Conservation (phyloP, 2,888 invertebrate genomes). For the Hofmannophila pseudospretella region DNA sequence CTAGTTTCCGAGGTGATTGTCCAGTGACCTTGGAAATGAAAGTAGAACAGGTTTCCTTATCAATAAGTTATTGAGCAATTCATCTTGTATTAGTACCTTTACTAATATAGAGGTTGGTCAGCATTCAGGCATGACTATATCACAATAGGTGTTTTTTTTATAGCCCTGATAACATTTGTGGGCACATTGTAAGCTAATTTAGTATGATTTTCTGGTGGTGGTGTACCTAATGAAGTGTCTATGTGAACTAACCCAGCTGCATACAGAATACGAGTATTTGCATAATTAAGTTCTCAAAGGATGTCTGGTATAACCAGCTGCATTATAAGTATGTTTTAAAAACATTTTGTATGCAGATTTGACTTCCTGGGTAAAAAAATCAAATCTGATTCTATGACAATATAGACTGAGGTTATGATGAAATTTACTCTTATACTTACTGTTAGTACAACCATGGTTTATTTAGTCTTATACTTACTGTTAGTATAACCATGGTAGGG, state of each 20-base stretch:
- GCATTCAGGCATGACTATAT: not conserved
- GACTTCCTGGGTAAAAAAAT: no score
- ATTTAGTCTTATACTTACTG: no score
- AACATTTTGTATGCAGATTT: no score
- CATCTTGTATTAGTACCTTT: not conserved
- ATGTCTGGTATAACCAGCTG: not conserved
- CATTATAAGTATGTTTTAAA: not conserved
- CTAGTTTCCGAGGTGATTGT: conserved; percentile 19
- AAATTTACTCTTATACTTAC: no score
- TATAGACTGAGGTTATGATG: no score
- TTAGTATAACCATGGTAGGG: no score
- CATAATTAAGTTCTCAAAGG: not conserved
- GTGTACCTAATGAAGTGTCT: no score
- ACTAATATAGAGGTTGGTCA: not conserved
- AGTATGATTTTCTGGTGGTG: not conserved
- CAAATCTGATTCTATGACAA: no score
- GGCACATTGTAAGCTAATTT: not conserved
- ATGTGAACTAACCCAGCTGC: not conserved
- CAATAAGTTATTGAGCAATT: conserved; percentile 1
- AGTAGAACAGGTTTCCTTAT: conserved; percentile 15
- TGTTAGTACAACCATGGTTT: no score
- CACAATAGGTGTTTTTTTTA: conserved; percentile 6
- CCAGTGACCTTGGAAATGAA: conserved; percentile 28
- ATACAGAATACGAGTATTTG: not conserved
- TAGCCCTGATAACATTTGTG: not conserved